These are phyloP conservation scores for Ophion ventricosus DNA, from an alignment of 2,888 invertebrate species.

Conservation along the genomic window DNA sequence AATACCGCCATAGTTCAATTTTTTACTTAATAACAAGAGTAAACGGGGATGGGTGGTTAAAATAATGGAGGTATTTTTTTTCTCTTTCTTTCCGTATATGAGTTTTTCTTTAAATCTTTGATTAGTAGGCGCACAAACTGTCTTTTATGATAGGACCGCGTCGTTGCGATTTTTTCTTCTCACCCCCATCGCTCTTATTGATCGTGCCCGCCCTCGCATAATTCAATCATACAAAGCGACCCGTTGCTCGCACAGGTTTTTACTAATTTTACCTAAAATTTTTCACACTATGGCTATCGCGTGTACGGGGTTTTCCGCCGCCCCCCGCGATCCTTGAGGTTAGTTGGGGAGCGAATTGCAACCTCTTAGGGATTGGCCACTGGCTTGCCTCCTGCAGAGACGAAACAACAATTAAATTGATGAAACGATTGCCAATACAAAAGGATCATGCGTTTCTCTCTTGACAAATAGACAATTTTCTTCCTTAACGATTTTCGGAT, in stretches of 20 bases:
- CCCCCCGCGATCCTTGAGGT: not conserved
- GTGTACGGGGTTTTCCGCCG: not conserved
- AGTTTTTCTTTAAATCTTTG: slow-evolving; percentile 27
- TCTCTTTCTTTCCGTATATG: slow-evolving; percentile 20
- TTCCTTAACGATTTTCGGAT: not conserved
- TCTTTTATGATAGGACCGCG: slow-evolving; percentile 79
- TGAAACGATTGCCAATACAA: not conserved
- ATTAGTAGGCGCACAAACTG: slow-evolving; percentile 82
- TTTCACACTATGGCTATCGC: not conserved
- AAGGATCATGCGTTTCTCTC: not conserved
- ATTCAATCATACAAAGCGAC: not conserved
- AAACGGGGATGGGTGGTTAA: slow-evolving; percentile 43
- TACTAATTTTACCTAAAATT: not conserved
- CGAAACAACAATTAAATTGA: not conserved
- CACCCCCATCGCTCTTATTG: slow-evolving; percentile 11
- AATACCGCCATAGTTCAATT: slow-evolving; percentile 32
- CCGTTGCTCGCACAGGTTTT: not conserved
- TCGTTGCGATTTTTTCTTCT: slow-evolving; percentile 69
- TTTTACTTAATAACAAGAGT: slow-evolving; percentile 61
- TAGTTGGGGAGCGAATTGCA: not conserved
- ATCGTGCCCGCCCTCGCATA: not conserved
- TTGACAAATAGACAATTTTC: no score
- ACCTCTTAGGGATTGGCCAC: not conserved
- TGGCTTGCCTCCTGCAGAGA: not conserved
- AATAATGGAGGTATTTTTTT: slow-evolving; percentile 32